phyloP scores from a whole-genome alignment of 64 coral and sea anemone genomes.

The Dendronephthya gigantea region DNA sequence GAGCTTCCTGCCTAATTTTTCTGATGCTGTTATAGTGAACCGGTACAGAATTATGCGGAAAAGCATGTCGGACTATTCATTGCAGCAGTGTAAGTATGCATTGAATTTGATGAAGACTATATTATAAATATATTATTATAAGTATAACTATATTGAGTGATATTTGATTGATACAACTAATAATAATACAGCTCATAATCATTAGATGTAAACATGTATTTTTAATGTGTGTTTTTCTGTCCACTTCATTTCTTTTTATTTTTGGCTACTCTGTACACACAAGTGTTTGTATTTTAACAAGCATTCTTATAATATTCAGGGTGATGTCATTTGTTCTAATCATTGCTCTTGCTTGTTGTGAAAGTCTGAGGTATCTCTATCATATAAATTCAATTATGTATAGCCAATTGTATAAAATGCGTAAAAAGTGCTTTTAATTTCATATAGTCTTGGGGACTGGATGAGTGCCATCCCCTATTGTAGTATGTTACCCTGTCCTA shows the following conservation, averaged over 20 bases:
- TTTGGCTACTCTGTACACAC: no score
- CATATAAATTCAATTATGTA: background rate
- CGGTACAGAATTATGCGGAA: conserved; percentile 55
- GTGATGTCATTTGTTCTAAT: conserved; percentile 73
- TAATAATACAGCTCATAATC: no score
- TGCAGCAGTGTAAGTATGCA: conserved; percentile 82
- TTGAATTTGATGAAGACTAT: background rate
- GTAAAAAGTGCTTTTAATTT: no score
- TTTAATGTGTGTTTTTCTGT: no score
- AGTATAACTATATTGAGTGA: no score
- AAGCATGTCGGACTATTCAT: conserved; percentile 71
- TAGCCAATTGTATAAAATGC: background rate
- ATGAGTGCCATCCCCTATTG: no score
- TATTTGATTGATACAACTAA: no score
- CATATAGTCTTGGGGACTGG: no score
- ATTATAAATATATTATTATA: no score
- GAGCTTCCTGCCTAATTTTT: background rate
- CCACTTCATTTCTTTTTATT: no score
- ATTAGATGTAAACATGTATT: no score
- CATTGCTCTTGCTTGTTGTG: conserved; percentile 94
- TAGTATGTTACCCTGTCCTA: no score
- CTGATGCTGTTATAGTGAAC: conserved; percentile 37
- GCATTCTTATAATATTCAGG: conserved; percentile 23
- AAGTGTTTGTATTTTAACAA: background rate
- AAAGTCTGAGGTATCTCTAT: conserved; percentile 61